phyloP scores from a whole-genome alignment of 2,797 vertebrate genomes.

The Enteromius trimaculatus region DNA sequence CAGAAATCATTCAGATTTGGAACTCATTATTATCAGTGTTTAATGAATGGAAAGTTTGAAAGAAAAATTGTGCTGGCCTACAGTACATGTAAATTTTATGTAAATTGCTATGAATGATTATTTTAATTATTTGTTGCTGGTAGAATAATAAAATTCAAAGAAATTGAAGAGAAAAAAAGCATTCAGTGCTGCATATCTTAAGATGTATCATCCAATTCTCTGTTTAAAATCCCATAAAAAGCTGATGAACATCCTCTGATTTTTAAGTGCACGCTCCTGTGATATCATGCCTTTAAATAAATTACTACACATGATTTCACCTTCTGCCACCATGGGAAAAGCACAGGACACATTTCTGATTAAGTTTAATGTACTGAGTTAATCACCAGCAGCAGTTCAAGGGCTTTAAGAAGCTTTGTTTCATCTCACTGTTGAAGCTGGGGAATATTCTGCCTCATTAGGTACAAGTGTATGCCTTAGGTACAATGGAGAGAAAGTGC shows the following conservation, averaged over 20 bases:
- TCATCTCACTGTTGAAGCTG: constrained; percentile 41
- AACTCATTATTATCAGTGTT: background rate
- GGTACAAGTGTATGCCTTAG: constrained; percentile 45
- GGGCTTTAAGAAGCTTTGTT: constrained; percentile 50
- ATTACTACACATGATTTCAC: constrained; percentile 43
- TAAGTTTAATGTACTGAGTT: constrained; percentile 51
- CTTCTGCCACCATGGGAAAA: constrained; percentile 27
- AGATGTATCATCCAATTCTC: background rate
- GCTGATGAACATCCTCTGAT: constrained; percentile 7
- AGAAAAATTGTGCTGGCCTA: background rate
- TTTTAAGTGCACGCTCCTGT: constrained; percentile 31
- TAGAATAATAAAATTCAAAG: background rate
- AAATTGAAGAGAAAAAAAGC: background rate
- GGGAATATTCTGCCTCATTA: constrained; percentile 54
- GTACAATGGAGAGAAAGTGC: constrained; percentile 17
- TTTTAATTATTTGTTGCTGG: background rate
- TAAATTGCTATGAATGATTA: background rate
- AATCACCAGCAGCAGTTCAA: constrained; percentile 53
- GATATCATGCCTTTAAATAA: constrained; percentile 22
- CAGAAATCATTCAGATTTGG: background rate
- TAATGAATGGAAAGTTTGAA: background rate
- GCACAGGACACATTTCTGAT: constrained; percentile 55
- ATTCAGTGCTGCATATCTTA: constrained; percentile 10
- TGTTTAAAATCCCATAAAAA: background rate
- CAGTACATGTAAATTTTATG: background rate